Evolutionary conservation across 2,888 invertebrate genomes (phyloP).

Genomic region (Gymnosoma rotundatum): DNA sequence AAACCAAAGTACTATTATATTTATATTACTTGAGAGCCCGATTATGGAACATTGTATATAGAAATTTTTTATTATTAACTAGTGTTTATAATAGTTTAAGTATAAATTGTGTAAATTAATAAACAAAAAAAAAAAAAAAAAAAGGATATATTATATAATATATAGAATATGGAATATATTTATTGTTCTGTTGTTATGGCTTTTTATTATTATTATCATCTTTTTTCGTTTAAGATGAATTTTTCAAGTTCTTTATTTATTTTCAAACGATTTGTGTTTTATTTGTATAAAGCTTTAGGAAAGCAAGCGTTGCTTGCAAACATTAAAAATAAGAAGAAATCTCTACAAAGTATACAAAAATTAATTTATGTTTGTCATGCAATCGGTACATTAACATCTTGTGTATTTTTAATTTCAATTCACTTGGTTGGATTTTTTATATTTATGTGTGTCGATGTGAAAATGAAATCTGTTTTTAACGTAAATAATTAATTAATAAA

Average conservation of each 20-base stretch:
- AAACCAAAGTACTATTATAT: no score
- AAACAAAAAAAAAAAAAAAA: no score
- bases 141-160: no score
- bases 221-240: no score
- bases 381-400: conserved; percentile 56
- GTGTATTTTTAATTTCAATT: conserved; percentile 52
- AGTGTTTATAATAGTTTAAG: no score
- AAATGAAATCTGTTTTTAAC: conserved; percentile 8
- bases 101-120: no score
- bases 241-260: not conserved
- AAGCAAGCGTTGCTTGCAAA: conserved; percentile 55
- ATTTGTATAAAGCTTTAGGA: not conserved
- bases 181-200: no score
- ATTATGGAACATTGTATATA: no score
- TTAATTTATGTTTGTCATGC: conserved; percentile 64
- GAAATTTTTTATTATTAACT: no score
- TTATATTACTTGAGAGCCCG: no score
- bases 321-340: conserved; percentile 38
- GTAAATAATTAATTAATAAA: conserved; percentile 14
- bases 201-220: no score
- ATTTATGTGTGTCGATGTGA: conserved; percentile 26
- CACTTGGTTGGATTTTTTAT: conserved; percentile 27
- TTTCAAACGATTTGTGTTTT: not conserved
- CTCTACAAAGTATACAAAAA: conserved; percentile 30
- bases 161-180: no score